Conservation (phyloP, 2,113 vertebrate genomes). For the Nycticebus coucang region DNA sequence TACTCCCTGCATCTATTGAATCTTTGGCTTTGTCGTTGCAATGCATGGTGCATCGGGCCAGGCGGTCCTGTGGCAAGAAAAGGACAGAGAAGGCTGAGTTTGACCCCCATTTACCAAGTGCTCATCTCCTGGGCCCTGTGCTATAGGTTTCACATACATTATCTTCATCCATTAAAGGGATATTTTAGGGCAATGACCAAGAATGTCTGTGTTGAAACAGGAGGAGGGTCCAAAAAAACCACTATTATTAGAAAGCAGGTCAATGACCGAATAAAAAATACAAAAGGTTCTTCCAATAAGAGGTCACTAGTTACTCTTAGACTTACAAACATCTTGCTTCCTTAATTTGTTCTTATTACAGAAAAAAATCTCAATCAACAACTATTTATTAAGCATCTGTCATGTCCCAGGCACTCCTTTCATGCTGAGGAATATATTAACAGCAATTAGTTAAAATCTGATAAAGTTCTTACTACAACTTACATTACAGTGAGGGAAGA, state of each 20-base stretch:
- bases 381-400: background rate
- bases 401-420: background rate
- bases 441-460: background rate
- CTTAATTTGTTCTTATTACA: slow-evolving; percentile 1
- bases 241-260: background rate
- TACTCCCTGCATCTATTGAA: slow-evolving; percentile 87
- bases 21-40: slow-evolving; percentile 94
- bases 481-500: background rate
- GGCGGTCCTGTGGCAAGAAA: slow-evolving; percentile 86
- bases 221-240: background rate
- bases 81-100: background rate
- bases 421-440: background rate
- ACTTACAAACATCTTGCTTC: background rate
- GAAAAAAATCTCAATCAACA: slow-evolving; percentile 15
- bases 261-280: background rate
- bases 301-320: background rate
- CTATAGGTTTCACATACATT: background rate
- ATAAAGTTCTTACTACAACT: background rate
- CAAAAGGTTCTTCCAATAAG: background rate
- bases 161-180: slow-evolving; percentile 17
- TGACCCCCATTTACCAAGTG: background rate
- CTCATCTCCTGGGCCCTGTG: background rate
- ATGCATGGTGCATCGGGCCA: slow-evolving; percentile 92
- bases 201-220: background rate
- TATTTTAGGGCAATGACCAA: background rate